Evolutionary conservation across 2,888 invertebrate species (phyloP).

Genomic region (Deilephila elpenor): DNA sequence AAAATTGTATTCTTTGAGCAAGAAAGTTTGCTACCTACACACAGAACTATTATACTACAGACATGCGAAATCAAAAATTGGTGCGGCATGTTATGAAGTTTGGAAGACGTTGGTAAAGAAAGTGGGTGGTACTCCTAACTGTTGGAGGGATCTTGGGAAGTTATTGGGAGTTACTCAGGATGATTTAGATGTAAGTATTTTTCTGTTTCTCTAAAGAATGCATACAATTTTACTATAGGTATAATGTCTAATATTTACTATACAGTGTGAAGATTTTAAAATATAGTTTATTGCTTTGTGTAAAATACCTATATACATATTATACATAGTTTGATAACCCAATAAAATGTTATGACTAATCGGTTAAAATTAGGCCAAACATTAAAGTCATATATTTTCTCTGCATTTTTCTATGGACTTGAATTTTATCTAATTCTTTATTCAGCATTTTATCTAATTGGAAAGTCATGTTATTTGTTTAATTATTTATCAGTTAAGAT

Average conservation of each 20-base stretch:
- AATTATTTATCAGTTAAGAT: conserved; percentile 44
- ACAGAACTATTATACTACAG: conserved; percentile 74
- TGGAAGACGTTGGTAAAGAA: conserved; percentile 72
- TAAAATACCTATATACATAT: no score
- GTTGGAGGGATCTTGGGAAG: conserved; percentile 74
- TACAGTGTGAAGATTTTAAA: background rate
- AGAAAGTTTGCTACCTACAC: conserved; percentile 72
- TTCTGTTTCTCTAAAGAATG: background rate
- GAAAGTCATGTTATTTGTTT: background rate
- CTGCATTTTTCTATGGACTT: no score
- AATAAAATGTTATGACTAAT: no score
- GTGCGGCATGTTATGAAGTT: conserved; percentile 68
- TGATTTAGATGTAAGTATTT: conserved; percentile 73
- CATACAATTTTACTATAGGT: no score
- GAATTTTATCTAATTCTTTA: no score
- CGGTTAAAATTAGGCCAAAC: no score
- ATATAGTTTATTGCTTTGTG: background rate
- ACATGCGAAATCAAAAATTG: conserved; percentile 68
- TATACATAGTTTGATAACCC: no score
- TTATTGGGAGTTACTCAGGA: conserved; percentile 65
- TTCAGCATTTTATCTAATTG: no score
- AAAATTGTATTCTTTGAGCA: conserved; percentile 64
- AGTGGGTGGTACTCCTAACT: conserved; percentile 72
- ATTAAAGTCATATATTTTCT: no score
- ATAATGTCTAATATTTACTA: no score